Evolutionary conservation across 2,888 invertebrate genomes (phyloP).

Genomic region (Neelides folsomi): DNA sequence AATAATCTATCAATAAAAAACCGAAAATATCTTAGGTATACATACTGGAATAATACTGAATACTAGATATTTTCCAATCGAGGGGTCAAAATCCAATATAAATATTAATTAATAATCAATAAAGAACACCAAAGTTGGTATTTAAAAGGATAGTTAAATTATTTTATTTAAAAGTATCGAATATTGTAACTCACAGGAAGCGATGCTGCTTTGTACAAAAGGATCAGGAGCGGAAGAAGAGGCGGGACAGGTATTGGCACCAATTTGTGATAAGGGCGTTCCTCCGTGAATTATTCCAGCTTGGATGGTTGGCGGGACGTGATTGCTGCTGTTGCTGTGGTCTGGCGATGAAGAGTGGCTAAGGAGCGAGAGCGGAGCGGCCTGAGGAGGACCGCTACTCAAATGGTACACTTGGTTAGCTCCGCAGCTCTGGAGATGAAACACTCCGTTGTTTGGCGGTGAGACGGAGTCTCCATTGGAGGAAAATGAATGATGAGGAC

Average conservation of each 20-base stretch:
- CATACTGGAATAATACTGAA: too few species aligned
- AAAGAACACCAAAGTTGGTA: too few species aligned
- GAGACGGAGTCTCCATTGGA: slow-evolving; percentile 38
- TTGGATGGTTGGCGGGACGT: slow-evolving; percentile 15
- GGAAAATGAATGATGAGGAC: slow-evolving; percentile 30
- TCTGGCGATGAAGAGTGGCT: slow-evolving; percentile 5
- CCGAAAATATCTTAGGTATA: too few species aligned
- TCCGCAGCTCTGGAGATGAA: slow-evolving; percentile 14
- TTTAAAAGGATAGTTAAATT: too few species aligned
- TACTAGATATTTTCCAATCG: too few species aligned
- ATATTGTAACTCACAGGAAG: slow-evolving; percentile 9
- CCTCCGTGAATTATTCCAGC: slow-evolving; percentile 57
- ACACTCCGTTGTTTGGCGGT: slow-evolving; percentile 30
- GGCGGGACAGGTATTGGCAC: slow-evolving; percentile 53
- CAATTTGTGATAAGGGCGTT: slow-evolving; percentile 75
- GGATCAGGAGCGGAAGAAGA: slow-evolving; percentile 35
- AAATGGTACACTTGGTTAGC: not conserved
- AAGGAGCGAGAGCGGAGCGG: slow-evolving; percentile 29
- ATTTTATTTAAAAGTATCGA: too few species aligned
- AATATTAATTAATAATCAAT: too few species aligned
- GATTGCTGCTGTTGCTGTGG: slow-evolving; percentile 21
- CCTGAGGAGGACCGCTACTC: slow-evolving; percentile 1
- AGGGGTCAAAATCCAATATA: too few species aligned
- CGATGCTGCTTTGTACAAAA: slow-evolving; percentile 13
- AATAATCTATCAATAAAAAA: too few species aligned